Base-by-base conservation (phyloP, 2,888 invertebrate species). In the Amiota minor region DNA sequence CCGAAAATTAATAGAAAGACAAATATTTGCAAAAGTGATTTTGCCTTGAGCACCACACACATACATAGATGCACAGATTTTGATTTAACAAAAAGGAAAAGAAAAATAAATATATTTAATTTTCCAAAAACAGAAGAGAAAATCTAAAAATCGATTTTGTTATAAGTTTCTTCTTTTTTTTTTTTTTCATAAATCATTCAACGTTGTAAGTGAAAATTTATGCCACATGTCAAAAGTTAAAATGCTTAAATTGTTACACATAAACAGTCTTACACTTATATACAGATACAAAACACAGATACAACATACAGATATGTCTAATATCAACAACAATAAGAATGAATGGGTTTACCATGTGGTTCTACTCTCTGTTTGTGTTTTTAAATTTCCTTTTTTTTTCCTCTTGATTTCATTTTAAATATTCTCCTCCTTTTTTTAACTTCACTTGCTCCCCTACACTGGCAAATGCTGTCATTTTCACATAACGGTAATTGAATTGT, bases 401-500 rank as follows among this genome's bases (percentile, higher is more conserved):
- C 2, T 18, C n/a, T 12, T 49, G 9, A 1, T 67, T 47, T 49
- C 2, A 16, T 16, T 49, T 49, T 4, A 35, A 35, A 8, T 35
- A 6, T 35, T 35, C 35, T 35, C 35, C 6, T 35, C 35, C 6
- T 8, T 35, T 35, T 35, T 35, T 8, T 6, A 35, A 35, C 35
- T 35, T 35, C 35, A 35, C 35, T 35, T 75, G 72, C 80, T 77
- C 55, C 77, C 75, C 71, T 72, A 69, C 53, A 76, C 72, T 72
- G 55, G 46, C 12, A 55, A 11, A 35, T 4, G 56, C 53, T 50
- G 45, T 35, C 53, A 16, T 61, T 71, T 46, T 53, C 55, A 65
- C 59, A 68, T 62, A 62, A 65, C 71, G 74, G 77, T 83, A 84
- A 84, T 84, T 85, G 80, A 84, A 85, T 84, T 85, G 80, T 84